These are phyloP conservation scores for Panulirus ornatus DNA, from an alignment of 1,140 invertebrate genomes.

Conservation along the genomic window DNA sequence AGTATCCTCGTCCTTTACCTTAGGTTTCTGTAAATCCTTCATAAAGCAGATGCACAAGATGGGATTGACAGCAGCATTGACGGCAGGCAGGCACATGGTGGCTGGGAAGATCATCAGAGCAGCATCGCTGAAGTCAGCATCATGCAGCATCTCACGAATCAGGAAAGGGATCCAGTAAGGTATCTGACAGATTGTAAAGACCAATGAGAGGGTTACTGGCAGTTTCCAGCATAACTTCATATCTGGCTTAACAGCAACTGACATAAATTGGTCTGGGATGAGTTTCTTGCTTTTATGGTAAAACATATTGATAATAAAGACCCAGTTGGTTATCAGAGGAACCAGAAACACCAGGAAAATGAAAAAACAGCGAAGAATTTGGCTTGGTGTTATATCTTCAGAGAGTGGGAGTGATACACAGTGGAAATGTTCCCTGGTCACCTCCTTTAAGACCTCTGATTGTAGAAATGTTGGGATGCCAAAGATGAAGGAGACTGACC, in stretches of 20 bases:
- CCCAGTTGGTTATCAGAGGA: neutral
- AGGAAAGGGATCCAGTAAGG: conserved; percentile 19
- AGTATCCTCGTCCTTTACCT: neutral
- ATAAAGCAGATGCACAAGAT: neutral
- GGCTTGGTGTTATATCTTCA: neutral
- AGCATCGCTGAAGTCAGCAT: neutral
- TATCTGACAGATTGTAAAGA: neutral
- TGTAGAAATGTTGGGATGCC: neutral
- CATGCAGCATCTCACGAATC: neutral
- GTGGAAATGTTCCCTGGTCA: neutral
- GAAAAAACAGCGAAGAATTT: neutral
- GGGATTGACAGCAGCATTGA: neutral
- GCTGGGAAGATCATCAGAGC: neutral
- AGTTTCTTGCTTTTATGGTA: neutral
- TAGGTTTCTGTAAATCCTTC: neutral
- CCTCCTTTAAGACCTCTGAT: conserved; percentile 22
- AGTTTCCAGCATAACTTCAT: neutral
- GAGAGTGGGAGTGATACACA: conserved; percentile 25
- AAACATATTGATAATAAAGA: neutral
- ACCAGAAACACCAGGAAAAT: neutral
- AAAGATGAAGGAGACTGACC: neutral
- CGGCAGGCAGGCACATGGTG: neutral
- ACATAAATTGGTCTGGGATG: neutral
- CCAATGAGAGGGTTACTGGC: neutral
- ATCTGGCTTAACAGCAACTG: neutral